Evolutionary conservation across 2,113 vertebrate species (phyloP), one percentile per base, ranked within the genome.

Genomic region (Halichoerus grypus): DNA sequence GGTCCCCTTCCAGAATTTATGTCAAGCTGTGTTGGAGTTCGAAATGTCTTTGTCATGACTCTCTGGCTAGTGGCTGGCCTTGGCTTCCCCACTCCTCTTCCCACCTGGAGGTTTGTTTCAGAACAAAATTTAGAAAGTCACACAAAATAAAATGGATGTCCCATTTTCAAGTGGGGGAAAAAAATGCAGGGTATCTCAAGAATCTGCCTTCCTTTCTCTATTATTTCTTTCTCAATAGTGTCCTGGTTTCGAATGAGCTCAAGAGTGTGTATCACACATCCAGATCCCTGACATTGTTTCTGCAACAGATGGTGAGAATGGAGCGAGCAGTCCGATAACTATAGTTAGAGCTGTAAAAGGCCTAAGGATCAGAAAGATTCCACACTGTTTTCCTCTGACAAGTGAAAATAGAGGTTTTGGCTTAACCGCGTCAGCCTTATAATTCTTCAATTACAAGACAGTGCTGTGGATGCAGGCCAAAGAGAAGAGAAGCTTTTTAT

Each of bases 171-270:
- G n/a, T 22, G 15, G 39, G 8, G 33, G 0, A 19, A 21, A 65
- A 92, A 80, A 77, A 39, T 26, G 12, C 83, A 36, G 10, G 4
- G 11, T 90, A 28, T 76, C 84, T 85, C 7, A 81, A 81, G 26
- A 31, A 26, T 24, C 65, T 72, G n/a, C 51, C 72, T 71, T 39
- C 46, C 88, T 84, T 65, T n/a, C 72, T 84, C 1, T 90, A n/a
- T 80, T 65, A 14, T 42, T 59, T 72, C 31, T 63, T 61, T 57
- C 74, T 90, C 71, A 53, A 28, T 22, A 85, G 24, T 51, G 72
- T 77, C 95, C 63, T 77, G 19, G 18, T 92, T 90, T 94, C n/a
- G 39, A 90, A 79, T 36, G 55, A 95, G 94, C 63, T 95, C 77
- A 53, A n/a, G 28, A 59, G 51, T 80, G 10, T 0, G 1, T 19